Base-by-base conservation (phyloP, 2,888 invertebrate species). In the Hypena proboscidalis region DNA sequence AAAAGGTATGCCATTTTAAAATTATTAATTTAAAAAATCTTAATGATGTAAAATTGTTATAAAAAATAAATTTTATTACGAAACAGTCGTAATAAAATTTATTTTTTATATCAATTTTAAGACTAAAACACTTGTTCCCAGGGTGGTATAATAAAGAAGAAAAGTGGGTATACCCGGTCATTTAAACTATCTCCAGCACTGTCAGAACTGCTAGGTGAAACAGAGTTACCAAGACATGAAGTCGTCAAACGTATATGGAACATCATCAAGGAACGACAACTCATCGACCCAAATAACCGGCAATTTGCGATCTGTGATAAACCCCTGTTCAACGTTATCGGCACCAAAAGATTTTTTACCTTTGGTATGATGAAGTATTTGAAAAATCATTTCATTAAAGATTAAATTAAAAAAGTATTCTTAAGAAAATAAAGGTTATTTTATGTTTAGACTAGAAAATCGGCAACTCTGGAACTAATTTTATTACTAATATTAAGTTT, bases 331-430 rank as follows among this genome's bases (percentile, higher is more conserved):
- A 97, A 96, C 84, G 95, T 98, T 22, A 96, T 98, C 80, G 97
- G 98, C 22, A 95, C 95, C 1, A 97, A 97, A 80, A 94, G 97
- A 70, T 97, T 99, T 93, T 95, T 97, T 67, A 97, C 97, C 39
- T 98, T 98, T 73, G 98, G 97, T 54, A 98, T 98, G 98, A 96
- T 98, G 95, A 98, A 98, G 83, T 97, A 97, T 85, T 92, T 99
- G 67, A 97, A 97, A 86, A 94, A 94, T 54, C 98, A 98, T 90
- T 98, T 98, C 85, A 89, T 88, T 19, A 81, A 93, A 33, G 58
- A 67, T 15, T 63, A 62, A 44, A 8, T 5, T 40, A n/a, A n/a
- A n/a, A n/a, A n/a, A n/a, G n/a, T n/a, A n/a, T n/a, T n/a, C n/a
- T n/a, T n/a, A n/a, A n/a, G n/a, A n/a, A n/a, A n/a, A n/a, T n/a